Base-by-base conservation (phyloP, 1,140 invertebrate genomes). In the Neodiprion fabricii region DNA sequence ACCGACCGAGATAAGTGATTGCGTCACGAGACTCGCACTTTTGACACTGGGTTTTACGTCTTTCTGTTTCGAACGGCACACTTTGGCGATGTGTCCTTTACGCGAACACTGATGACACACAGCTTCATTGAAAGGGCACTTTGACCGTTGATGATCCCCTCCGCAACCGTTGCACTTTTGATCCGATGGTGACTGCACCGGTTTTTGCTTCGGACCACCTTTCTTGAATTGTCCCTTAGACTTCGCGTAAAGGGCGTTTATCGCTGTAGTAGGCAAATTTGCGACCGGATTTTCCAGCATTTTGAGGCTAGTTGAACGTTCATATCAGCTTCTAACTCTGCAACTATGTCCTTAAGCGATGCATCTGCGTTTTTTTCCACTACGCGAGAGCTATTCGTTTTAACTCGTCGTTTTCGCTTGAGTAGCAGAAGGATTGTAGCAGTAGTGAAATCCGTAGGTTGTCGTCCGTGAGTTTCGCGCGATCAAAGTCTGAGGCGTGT, bases 11-110 rank as follows among this genome's bases (percentile, higher is more conserved):
- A 1, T 53, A 53, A 53, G 50, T 47, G 70, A 71, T 71, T 71
- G 70, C 14, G 70, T 71, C 14, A 71, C 40, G 14, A 71, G 70
- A 7, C 40, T 21, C n/a, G 4, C 48, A 14, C 28, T 71, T 21
- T 71, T 71, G 70, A 48, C 65, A 40, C 67, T 48, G 7, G 17
- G 10, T 67, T 48, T 72, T 47, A 11, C 14, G 67, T 61, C 65
- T 66, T 75, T 14, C 48, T 61, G 70, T 72, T 75, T 74, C 1
- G 78, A 75, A 70, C 48, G 71, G 48, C 79, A 79, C 0, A 78
- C 77, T 23, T 72, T 76, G 1, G 75, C 17, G 1, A 82, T 75
- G 48, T 79, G 80, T 0, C 77, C 78, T 70, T 78, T 78, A 50
- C 73, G 77, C 7, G 66, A 12, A 65, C 80, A 80, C 1, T 61